Evolutionary conservation across 2,797 vertebrate species (phyloP).

Genomic region (Cyclura pinguis): DNA sequence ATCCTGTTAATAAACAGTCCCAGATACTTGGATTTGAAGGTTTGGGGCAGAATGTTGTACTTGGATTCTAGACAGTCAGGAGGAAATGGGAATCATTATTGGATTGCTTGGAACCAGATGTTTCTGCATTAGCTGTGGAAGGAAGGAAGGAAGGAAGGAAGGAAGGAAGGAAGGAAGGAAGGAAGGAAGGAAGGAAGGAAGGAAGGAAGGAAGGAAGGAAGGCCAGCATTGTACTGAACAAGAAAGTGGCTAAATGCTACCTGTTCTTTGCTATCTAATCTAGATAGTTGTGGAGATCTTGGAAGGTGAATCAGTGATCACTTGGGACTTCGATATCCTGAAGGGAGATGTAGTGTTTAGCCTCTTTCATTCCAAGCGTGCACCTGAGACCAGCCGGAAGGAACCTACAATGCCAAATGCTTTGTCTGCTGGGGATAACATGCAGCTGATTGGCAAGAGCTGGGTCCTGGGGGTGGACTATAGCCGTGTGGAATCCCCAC

Average conservation of each 20-base stretch:
- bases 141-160: too few relatives aligned
- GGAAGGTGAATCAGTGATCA: slow-evolving; percentile 83
- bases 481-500: slow-evolving; percentile 79
- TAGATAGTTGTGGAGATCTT: slow-evolving; percentile 82
- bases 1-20: too few relatives aligned
- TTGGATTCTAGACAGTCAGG: background rate
- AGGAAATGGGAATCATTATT: background rate
- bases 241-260: background rate
- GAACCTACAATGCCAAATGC: slow-evolving; percentile 55
- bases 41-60: background rate
- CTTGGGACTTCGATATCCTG: slow-evolving; percentile 87
- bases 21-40: background rate
- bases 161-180: background rate
- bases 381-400: slow-evolving; percentile 59
- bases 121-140: background rate
- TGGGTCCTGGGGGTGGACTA: slow-evolving; percentile 81
- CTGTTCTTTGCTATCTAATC: slow-evolving; percentile 10
- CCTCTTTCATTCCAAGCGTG: slow-evolving; percentile 82
- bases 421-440: slow-evolving; percentile 58
- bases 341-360: slow-evolving; percentile 84
- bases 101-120: background rate
- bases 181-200: too few relatives aligned
- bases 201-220: too few relatives aligned
- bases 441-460: slow-evolving; percentile 76
- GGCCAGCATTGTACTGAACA: rapidly evolving